phyloP scores from a whole-genome alignment of 2,113 vertebrate genomes.

The Rynchops niger region DNA sequence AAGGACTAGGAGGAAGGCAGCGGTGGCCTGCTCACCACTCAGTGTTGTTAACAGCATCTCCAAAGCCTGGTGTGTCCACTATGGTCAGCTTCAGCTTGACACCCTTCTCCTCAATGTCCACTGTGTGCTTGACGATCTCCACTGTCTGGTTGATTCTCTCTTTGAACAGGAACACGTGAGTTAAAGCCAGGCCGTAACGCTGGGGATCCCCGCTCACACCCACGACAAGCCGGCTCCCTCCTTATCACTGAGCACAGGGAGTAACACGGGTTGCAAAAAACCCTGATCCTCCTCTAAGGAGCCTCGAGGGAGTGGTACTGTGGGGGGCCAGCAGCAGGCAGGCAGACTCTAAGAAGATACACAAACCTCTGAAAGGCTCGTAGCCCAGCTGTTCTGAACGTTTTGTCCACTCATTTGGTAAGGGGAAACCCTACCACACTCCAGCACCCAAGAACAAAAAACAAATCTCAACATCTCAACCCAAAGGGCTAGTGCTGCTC shows the following conservation, averaged over 20 bases:
- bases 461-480: background rate
- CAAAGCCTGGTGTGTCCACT: slow-evolving; percentile 96
- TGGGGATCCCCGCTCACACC: background rate
- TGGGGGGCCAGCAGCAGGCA: background rate
- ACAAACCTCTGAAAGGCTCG: background rate
- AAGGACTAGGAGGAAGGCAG: background rate
- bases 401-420: background rate
- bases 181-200: background rate
- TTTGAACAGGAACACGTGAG: slow-evolving; percentile 28
- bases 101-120: slow-evolving; percentile 98
- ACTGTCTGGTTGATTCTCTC: slow-evolving; percentile 97
- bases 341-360: background rate
- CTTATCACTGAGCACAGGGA: background rate
- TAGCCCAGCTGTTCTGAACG: background rate
- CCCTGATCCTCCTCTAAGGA: background rate
- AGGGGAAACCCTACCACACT: background rate
- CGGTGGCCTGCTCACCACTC: slow-evolving; percentile 85
- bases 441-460: background rate
- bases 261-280: background rate
- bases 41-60: slow-evolving; percentile 97
- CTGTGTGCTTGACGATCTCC: slow-evolving; percentile 96
- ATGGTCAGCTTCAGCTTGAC: slow-evolving; percentile 98
- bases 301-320: background rate
- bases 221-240: background rate
- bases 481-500: background rate